Evolutionary conservation across 2,888 invertebrate genomes (phyloP).

Genomic region (Rhagonycha fulva): DNA sequence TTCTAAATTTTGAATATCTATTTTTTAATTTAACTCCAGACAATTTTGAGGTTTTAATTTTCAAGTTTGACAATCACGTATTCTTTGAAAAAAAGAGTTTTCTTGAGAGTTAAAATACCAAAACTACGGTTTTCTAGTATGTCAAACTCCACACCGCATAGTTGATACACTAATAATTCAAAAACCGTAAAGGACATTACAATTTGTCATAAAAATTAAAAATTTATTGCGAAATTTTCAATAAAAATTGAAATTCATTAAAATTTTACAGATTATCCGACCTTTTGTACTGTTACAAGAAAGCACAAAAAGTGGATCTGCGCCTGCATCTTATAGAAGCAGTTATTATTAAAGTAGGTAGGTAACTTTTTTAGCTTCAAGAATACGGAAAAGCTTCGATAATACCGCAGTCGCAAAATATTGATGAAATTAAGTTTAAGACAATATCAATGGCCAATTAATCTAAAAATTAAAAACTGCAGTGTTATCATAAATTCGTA

Average conservation of each 20-base stretch:
- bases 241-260: neutral
- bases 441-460: neutral
- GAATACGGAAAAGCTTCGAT: neutral
- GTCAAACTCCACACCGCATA: neutral
- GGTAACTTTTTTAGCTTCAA: neutral
- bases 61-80: no score
- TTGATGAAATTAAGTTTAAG: neutral
- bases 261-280: neutral
- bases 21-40: no score
- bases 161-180: neutral
- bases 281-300: neutral
- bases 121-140: no score
- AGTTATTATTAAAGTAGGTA: no score
- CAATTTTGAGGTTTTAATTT: no score
- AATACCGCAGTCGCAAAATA: neutral
- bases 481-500: neutral
- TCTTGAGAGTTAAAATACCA: no score
- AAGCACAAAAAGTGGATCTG: neutral
- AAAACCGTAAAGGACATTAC: neutral
- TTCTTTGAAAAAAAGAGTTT: no score
- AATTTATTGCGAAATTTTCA: neutral
- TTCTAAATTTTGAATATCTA: no score
- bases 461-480: neutral
- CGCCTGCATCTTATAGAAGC: neutral
- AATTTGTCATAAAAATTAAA: neutral